phyloP scores from a whole-genome alignment of 2,113 vertebrate genomes.

The Scolopax mira region DNA sequence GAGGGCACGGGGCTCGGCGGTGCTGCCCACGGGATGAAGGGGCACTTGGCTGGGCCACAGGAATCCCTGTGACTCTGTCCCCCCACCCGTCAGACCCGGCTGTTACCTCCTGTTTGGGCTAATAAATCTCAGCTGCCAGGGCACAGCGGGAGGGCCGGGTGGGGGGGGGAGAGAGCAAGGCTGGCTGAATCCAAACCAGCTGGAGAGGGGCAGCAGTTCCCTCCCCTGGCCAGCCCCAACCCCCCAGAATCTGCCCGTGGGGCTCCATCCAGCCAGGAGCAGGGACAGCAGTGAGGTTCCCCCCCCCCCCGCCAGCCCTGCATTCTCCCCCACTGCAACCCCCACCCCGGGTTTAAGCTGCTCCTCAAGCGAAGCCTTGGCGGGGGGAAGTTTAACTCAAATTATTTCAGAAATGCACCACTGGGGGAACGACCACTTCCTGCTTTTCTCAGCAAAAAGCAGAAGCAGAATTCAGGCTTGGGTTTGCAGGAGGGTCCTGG shows the following conservation, averaged over 20 bases:
- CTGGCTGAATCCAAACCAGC: not conserved
- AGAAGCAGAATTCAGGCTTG: not conserved
- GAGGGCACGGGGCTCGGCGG: not conserved
- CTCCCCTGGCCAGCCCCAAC: not conserved
- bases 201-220: not conserved
- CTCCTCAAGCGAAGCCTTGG: not conserved
- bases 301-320: not conserved
- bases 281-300: accelerated
- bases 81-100: not conserved
- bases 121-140: not conserved
- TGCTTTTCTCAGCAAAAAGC: not conserved
- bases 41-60: not conserved
- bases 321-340: not conserved
- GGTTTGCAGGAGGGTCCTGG: not conserved
- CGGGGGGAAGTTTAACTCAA: not conserved
- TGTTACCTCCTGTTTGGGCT: not conserved
- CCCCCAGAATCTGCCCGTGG: not conserved
- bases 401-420: not conserved
- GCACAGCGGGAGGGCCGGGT: not conserved
- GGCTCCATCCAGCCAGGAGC: not conserved
- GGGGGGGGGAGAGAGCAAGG: not conserved
- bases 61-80: not conserved
- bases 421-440: accelerated
- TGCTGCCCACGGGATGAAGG: not conserved
- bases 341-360: not conserved